Conservation (phyloP, 1,140 invertebrate species). For the Saccostrea echinata region DNA sequence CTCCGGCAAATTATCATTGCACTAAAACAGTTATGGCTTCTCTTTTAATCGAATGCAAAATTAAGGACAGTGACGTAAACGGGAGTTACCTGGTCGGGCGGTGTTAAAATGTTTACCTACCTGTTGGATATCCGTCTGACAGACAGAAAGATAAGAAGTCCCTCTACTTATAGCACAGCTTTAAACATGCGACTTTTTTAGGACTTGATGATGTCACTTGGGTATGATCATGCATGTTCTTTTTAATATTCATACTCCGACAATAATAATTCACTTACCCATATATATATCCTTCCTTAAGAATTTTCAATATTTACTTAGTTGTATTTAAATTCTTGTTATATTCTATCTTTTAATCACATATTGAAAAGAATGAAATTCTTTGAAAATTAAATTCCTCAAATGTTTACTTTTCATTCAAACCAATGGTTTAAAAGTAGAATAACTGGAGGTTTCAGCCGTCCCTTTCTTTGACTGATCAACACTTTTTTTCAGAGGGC, state of each 20-base stretch:
- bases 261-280: neutral
- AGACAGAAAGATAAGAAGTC: slow-evolving; percentile 11
- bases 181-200: neutral
- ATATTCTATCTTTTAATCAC: neutral
- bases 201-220: neutral
- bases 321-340: slow-evolving; percentile 6
- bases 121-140: slow-evolving; percentile 19
- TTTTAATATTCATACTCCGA: neutral
- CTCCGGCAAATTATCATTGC: slow-evolving; percentile 20
- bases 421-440: neutral
- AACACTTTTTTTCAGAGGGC: too few relatives aligned
- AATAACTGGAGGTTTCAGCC: neutral
- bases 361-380: neutral
- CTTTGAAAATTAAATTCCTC: neutral
- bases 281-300: neutral
- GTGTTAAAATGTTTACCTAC: slow-evolving; percentile 31
- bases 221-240: neutral
- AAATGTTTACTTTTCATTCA: neutral
- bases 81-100: neutral
- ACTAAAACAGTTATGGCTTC: neutral
- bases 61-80: neutral
- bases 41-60: neutral
- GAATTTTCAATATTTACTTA: neutral
- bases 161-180: neutral
- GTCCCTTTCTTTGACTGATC: too few relatives aligned